Percentiles rank a stretch among this genome's conserved stretches.
phyloP scores from a whole-genome alignment of 2,888 invertebrate species.

The Herminia tarsipennalis region DNA sequence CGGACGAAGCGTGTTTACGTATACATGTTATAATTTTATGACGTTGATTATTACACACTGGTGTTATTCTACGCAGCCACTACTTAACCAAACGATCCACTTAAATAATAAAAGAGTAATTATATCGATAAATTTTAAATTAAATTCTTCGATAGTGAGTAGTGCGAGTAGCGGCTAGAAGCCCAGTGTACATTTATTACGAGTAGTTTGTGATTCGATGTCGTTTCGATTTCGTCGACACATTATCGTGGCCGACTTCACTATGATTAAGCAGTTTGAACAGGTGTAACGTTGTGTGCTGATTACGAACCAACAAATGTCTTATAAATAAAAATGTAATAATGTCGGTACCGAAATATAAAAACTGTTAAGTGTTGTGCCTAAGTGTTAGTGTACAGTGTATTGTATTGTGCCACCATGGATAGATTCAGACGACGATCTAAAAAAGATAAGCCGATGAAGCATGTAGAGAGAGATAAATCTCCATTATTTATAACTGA shows the following conservation, averaged over 20 bases:
- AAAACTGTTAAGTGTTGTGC: constrained; percentile 22
- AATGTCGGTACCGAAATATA: constrained; percentile 30
- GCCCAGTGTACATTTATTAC: constrained; percentile 33
- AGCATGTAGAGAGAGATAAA: constrained; percentile 62
- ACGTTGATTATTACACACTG: constrained; percentile 34
- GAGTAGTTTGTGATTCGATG: constrained; percentile 45
- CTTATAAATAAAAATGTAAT: constrained; percentile 40
- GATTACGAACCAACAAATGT: constrained; percentile 56
- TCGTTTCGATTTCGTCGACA: constrained; percentile 53
- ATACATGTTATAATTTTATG: constrained; percentile 48
- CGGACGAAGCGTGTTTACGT: constrained; percentile 51
- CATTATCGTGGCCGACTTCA: constrained; percentile 64
- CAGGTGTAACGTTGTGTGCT: constrained; percentile 66
- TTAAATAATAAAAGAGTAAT: constrained; percentile 29
- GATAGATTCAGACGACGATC: constrained; percentile 67
- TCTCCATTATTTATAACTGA: constrained; percentile 61
- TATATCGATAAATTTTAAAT: constrained; percentile 30
- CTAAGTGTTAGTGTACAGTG: constrained; percentile 21
- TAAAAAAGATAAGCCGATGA: constrained; percentile 64
- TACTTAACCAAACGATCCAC: constrained; percentile 2
- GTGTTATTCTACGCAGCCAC: constrained; percentile 15
- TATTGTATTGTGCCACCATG: constrained; percentile 50
- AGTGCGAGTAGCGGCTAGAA: constrained; percentile 22
- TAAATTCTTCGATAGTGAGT: constrained; percentile 22
- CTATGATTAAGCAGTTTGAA: constrained; percentile 69